These are phyloP conservation scores for Allygus modestus DNA, from an alignment of 2,888 invertebrate species.

Conservation along the genomic window DNA sequence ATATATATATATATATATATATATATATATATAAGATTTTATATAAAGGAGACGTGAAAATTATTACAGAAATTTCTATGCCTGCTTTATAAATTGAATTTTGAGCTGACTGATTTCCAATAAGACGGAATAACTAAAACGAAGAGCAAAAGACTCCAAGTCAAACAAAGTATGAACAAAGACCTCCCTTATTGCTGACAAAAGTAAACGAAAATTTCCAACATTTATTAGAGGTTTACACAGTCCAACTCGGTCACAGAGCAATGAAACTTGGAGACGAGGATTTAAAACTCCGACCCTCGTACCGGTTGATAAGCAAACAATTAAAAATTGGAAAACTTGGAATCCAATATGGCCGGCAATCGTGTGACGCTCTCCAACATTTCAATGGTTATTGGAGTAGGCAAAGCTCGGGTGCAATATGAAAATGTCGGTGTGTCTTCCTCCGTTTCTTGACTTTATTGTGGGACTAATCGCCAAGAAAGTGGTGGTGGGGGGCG, in stretches of 20 bases:
- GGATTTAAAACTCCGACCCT: slow-evolving; percentile 11
- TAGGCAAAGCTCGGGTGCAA: slow-evolving; percentile 15
- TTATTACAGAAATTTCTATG: too few relatives aligned
- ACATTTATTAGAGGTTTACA: slow-evolving; percentile 41
- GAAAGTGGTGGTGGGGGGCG: not conserved
- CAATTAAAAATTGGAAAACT: slow-evolving; percentile 59
- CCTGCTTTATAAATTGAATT: too few relatives aligned
- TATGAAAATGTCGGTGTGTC: slow-evolving; percentile 57
- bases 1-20: too few relatives aligned
- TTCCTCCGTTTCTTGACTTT: slow-evolving; percentile 42
- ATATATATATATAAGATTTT: too few relatives aligned
- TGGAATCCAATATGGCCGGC: slow-evolving; percentile 51
- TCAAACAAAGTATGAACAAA: slow-evolving; percentile 42
- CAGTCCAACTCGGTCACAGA: not conserved
- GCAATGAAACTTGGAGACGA: slow-evolving; percentile 36
- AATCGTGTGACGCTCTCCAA: not conserved
- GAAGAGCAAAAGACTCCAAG: not conserved
- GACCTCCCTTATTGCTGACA: slow-evolving; percentile 47
- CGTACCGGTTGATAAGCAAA: slow-evolving; percentile 53
- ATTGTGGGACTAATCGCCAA: slow-evolving; percentile 47
- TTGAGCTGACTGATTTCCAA: slow-evolving; percentile 9
- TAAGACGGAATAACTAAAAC: slow-evolving; percentile 18
- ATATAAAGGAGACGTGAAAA: too few relatives aligned
- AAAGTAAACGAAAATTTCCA: slow-evolving; percentile 49
- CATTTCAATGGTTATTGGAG: slow-evolving; percentile 28